phyloP scores from a whole-genome alignment of 1,140 invertebrate genomes.

The Andrena cerasifolii region DNA sequence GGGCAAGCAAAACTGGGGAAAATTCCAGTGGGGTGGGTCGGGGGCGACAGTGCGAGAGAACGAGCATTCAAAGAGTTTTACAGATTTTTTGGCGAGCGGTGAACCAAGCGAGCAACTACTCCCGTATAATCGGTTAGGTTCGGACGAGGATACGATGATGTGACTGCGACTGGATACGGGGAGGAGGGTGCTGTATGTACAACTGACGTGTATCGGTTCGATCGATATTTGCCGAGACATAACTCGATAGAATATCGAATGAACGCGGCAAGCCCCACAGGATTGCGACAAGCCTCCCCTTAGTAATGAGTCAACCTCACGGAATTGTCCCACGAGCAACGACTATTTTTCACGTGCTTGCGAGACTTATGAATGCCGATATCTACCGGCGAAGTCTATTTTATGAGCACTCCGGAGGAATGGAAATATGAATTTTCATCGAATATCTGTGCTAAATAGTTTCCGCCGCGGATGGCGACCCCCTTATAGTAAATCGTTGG shows the following conservation, averaged over 20 bases:
- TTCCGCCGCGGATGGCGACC: too few species aligned
- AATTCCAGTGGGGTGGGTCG: conserved; percentile 21
- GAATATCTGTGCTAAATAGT: background rate
- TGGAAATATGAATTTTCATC: background rate
- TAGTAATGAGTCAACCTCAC: conserved; percentile 52
- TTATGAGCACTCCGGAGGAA: background rate
- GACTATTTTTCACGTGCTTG: conserved; percentile 22
- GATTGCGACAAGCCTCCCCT: conserved; percentile 29
- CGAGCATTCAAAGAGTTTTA: conserved; percentile 56
- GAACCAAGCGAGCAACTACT: conserved; percentile 1
- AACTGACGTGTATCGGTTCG: conserved; percentile 51
- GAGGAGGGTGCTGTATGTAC: conserved; percentile 32
- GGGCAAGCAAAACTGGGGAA: conserved; percentile 31
- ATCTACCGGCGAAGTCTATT: background rate
- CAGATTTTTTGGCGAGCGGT: conserved; percentile 45
- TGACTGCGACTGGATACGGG: conserved; percentile 49
- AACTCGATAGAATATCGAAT: conserved; percentile 70
- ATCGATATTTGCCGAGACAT: conserved; percentile 72
- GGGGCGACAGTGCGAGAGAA: conserved; percentile 55
- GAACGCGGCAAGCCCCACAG: conserved; percentile 48
- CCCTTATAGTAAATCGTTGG: too few species aligned
- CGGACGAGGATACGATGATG: conserved; percentile 41
- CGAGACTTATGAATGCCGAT: background rate
- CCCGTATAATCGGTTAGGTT: conserved; percentile 19
- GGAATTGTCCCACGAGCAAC: conserved; percentile 16